These are phyloP conservation scores for Anguilla rostrata DNA, from an alignment of 2,113 vertebrate species.

Conservation along the genomic window DNA sequence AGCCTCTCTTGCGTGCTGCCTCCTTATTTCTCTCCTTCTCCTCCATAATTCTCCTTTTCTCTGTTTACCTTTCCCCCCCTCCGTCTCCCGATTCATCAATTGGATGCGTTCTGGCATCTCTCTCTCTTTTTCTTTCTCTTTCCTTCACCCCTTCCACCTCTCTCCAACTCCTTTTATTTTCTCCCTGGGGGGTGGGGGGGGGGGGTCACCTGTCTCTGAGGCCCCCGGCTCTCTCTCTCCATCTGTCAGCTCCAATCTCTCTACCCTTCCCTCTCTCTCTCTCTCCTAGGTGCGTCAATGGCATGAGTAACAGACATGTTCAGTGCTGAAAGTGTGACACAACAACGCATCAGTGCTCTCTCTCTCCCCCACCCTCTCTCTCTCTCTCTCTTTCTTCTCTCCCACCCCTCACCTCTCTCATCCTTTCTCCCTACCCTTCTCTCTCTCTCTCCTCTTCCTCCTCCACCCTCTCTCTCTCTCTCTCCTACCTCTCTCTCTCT, in stretches of 20 bases:
- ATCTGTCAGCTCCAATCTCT: conserved; percentile 4
- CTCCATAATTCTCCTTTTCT: background rate
- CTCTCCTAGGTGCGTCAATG: conserved; percentile 15
- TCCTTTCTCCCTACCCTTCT: background rate
- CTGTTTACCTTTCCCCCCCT: background rate
- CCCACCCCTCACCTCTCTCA: too few relatives aligned
- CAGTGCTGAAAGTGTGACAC: conserved; percentile 2
- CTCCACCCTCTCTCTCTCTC: too few relatives aligned
- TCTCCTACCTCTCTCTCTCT: background rate
- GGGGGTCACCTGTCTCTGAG: conserved; percentile 13
- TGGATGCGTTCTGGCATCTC: background rate
- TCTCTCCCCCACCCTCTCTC: background rate
- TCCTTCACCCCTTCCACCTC: background rate
- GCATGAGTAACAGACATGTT: conserved; percentile 22
- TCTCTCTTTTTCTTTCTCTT: background rate
- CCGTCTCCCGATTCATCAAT: conserved; percentile 12
- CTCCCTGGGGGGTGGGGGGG: conserved; percentile 15
- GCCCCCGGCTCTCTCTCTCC: conserved; percentile 1
- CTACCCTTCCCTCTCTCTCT: background rate
- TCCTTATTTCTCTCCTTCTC: background rate
- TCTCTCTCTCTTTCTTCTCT: background rate
- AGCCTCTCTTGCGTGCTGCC: background rate
- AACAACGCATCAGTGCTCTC: conserved; percentile 9
- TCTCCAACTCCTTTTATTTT: background rate
- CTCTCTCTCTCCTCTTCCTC: too few relatives aligned